A percentile compares a stretch with the other conserved stretches of the same genome.
Evolutionary conservation across 2,888 invertebrate species (phyloP).

Genomic region (Flabesymbios commensalis): DNA sequence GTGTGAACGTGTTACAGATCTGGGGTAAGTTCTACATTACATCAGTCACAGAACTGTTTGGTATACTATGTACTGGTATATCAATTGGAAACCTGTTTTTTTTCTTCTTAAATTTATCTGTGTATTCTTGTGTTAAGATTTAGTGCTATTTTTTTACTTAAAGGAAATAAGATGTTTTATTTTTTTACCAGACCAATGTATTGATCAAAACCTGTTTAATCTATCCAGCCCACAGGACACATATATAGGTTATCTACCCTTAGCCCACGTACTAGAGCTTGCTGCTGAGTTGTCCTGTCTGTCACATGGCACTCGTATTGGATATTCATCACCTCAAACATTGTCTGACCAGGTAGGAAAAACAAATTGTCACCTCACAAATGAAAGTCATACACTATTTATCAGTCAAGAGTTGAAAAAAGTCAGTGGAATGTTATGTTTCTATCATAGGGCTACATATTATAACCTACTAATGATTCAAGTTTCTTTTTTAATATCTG

Average conservation of each 20-base stretch:
- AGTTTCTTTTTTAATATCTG: too few relatives aligned
- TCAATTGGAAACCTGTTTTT: not conserved
- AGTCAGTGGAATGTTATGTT: too few relatives aligned
- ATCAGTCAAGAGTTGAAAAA: too few relatives aligned
- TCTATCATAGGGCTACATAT: too few relatives aligned
- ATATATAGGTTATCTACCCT: slow-evolving; percentile 91
- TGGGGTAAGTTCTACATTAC: slow-evolving; percentile 45
- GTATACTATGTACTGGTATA: not conserved
- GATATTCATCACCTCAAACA: slow-evolving; percentile 94
- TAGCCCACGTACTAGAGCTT: slow-evolving; percentile 63
- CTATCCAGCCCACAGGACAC: slow-evolving; percentile 68
- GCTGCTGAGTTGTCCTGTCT: slow-evolving; percentile 80
- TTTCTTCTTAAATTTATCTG: not conserved
- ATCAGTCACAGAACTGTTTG: not conserved
- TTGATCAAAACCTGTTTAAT: too few relatives aligned
- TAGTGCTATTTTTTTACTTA: slow-evolving; percentile 55
- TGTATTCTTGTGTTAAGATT: not conserved
- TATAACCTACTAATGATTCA: too few relatives aligned
- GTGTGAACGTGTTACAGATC: slow-evolving; percentile 53
- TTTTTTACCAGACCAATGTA: too few relatives aligned
- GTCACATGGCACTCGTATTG: slow-evolving; percentile 85
- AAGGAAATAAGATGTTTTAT: too few relatives aligned
- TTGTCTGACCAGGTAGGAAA: slow-evolving; percentile 63
- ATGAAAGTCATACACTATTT: too few relatives aligned
- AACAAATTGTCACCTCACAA: too few relatives aligned